Evolutionary conservation across 92 coral and sea anemone genomes (phyloP), one percentile per base, ranked within the genome.

Genomic region (Epizoanthus ramosus): DNA sequence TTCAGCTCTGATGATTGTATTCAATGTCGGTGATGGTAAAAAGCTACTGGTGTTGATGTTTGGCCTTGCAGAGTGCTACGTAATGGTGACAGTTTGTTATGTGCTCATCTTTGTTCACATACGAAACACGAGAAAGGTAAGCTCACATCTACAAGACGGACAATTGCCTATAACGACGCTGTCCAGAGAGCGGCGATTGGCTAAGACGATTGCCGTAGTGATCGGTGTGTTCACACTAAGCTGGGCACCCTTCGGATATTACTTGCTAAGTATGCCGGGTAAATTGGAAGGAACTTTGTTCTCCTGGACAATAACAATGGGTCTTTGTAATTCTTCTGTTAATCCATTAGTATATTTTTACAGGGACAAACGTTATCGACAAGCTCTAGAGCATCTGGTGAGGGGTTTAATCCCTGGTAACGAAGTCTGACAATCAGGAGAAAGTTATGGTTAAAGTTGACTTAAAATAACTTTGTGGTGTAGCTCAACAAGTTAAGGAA

Each of bases 181-280:
- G 5, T 67, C 47, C n/a, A 41, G 71, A 19, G 71, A 67, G 47
- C 50, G 47, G n/a, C 71, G 47, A 67, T 16, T 67, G 71, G 47
- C 71, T 23, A 67, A 67, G 71, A 67, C 71, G 19, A 19, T 67
- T 67, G 71, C 71, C 21, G 33, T 67, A 33, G 71, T 67, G n/a
- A 31, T 33, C 16, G 71, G 71, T 16, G 47, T 67, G n/a, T 67
- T 67, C 22, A 67, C 71, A 22, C 45, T 33, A 4, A 67, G 50
- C 12, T 67, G 71, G 71, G 71, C 71, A 28, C 71, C 71, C 0
- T 67, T 67, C 4, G 71, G 71, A 15, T 67, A 67, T 67, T 24
- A 14, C 19, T 67, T 67, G 71, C 16, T 65, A 33, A 67, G n/a
- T n/a, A 67, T 0, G 71, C 21, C 22, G 22, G 21, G 45, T 5